phyloP scores from a whole-genome alignment of 2,797 vertebrate genomes.

The Dendrocincla fuliginosa region DNA sequence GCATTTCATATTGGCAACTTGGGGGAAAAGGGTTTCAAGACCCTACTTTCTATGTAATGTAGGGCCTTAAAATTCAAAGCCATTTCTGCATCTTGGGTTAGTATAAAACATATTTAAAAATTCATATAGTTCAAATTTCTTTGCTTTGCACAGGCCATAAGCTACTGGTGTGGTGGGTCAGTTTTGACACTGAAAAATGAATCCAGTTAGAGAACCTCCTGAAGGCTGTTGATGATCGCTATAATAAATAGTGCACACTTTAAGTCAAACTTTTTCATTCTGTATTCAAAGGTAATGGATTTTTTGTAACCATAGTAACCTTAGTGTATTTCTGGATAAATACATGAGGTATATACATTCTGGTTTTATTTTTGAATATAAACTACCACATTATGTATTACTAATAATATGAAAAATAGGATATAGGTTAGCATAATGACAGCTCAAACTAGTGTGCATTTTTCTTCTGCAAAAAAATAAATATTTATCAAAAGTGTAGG shows the following conservation, averaged over 20 bases:
- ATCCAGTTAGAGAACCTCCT: slow-evolving; percentile 82
- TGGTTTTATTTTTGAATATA: slow-evolving; percentile 86
- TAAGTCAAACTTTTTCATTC: slow-evolving; percentile 88
- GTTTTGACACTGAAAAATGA: slow-evolving; percentile 85
- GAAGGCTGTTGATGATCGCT: slow-evolving; percentile 84
- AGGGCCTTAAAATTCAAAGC: slow-evolving; percentile 71
- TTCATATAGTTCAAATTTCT: slow-evolving; percentile 78
- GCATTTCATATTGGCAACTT: not conserved
- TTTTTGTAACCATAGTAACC: slow-evolving; percentile 87
- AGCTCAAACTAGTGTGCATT: slow-evolving; percentile 80
- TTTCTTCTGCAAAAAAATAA: slow-evolving; percentile 82
- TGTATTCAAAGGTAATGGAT: slow-evolving; percentile 87
- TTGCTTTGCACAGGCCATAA: slow-evolving; percentile 76
- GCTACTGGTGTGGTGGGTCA: slow-evolving; percentile 79
- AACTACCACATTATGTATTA: slow-evolving; percentile 85
- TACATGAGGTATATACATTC: slow-evolving; percentile 83
- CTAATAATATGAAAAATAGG: slow-evolving; percentile 85
- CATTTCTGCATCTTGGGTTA: slow-evolving; percentile 71
- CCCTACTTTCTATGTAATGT: slow-evolving; percentile 53
- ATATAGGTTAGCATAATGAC: slow-evolving; percentile 82
- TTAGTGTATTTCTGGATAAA: slow-evolving; percentile 83
- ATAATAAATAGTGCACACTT: slow-evolving; percentile 85
- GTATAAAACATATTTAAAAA: slow-evolving; percentile 80
- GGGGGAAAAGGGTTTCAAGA: not conserved
- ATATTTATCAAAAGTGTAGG: slow-evolving; percentile 82